Evolutionary conservation across 2,888 invertebrate species (phyloP), one percentile per base, ranked within the genome.

Genomic region (Melanophora roralis): DNA sequence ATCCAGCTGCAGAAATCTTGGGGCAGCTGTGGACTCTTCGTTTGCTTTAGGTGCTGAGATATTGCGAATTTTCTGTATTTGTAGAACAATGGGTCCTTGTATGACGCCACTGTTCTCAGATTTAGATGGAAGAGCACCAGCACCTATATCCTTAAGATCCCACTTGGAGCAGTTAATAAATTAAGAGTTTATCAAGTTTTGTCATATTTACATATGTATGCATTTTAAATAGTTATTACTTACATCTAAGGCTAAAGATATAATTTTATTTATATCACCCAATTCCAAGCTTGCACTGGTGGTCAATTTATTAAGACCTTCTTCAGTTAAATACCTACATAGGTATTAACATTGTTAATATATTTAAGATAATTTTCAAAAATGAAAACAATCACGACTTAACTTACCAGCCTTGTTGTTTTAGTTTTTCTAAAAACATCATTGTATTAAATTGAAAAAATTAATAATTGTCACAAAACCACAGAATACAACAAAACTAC

Each of bases 1-100:
- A 1, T 94, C 94, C 27, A 98, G 87, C 87, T 96, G 96, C 69
- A 97, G 90, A 92, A 98, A 94, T 19, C 96, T 92, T 7, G 97
- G 97, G 11, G 96, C 96, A 77, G 92, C 92, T 81, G 92, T 93
- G 6, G 95, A 95, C 82, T 96, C 96, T 89, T 97, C 97, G 88
- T 97, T 96, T 12, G 94, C 94, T 90, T 97, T 98, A 4, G 98
- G 97, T 34, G 97, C 96, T 11, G 97, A 93, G 53, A 97, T 93
- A 91, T 98, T 97, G 12, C 96, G 92, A 59, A 97, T 92, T 90
- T 96, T 96, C 88, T 95, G 95, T 84, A 98, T 93, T 92, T 98
- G 98, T 51, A 98, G 91, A 40, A 98, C 94, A 82, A 97, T 91
- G n/a, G 91, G 90, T 16, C 91, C 91, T 69, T 91, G 90, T 59